Evolutionary conservation across 92 coral and sea anemone species (phyloP), one percentile per base, ranked within the genome.

Genomic region (Phenganax subtilis): DNA sequence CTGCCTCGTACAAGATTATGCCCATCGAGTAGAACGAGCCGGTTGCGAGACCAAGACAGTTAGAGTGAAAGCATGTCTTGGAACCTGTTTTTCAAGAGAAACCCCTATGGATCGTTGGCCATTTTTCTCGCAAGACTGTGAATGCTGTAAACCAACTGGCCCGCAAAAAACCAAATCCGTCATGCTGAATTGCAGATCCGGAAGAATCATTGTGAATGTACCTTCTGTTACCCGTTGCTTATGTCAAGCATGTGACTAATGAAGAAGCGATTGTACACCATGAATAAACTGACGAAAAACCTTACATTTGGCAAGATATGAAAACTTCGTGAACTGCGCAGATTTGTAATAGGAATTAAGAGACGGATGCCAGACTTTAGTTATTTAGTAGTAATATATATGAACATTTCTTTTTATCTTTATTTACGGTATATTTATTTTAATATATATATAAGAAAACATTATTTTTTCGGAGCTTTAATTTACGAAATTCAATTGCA

Each of bases 41-140:
- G 87, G 87, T 1, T 84, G 87, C 83, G 67, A 51, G 2, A 37
- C 83, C n/a, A 25, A 57, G 57, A 56, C 29, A 15, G 66, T 84
- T 60, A 54, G 15, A n/a, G 77, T 84, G 5, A 57, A 81, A 12
- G 83, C 87, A 57, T 84, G 87, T 25, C 64, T 76, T 9, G 87
- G 87, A 47, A 68, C 74, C 1, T 84, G 87, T 57, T 29, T 67
- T 17, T 84, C 87, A 12, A 55, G 68, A 72, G 55, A 81, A 2
- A 65, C 68, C 3, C 87, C 87, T 0, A 12, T 84, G 12, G 82
- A 81, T 10, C 30, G 47, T 28, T 76, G 47, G 9, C 87, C 87
- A 6, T 77, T 55, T 51, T 76, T 77, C 61, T 68, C 11, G 68
- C 68, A 66, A 0, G 83, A 66, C 4, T 84, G 87, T 29, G 28